phyloP scores from a whole-genome alignment of 2,797 vertebrate genomes.

The Mus caroli region DNA sequence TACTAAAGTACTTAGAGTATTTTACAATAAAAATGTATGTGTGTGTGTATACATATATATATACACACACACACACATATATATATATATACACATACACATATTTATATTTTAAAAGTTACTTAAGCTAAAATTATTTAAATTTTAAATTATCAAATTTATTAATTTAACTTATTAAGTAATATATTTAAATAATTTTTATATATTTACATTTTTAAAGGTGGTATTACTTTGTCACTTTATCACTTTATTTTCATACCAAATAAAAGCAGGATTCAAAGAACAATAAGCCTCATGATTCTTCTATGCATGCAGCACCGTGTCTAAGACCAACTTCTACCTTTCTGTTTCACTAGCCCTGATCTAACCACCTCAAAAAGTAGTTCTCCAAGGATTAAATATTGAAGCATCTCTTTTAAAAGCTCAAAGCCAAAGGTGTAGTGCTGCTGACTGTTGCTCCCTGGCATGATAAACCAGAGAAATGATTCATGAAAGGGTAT shows the following conservation, averaged over 20 bases:
- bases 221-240: neutral
- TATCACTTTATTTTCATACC: neutral
- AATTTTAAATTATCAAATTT: neutral
- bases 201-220: neutral
- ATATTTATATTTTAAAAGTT: neutral
- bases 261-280: neutral
- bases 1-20: neutral
- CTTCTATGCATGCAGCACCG: neutral
- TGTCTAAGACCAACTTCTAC: neutral
- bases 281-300: neutral
- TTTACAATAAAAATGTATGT: neutral
- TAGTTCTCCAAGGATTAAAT: slow-evolving; percentile 16
- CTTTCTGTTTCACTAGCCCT: slow-evolving; percentile 1
- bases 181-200: neutral
- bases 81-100: neutral
- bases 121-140: neutral
- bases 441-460: neutral
- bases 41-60: neutral
- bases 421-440: neutral
- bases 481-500: neutral
- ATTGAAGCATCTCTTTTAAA: neutral
- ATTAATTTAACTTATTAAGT: too few species aligned
- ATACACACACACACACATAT: neutral
- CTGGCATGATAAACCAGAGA: neutral
- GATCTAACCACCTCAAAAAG: neutral